Conservation (phyloP, 1,140 invertebrate genomes). For the Ceratitis capitata region DNA sequence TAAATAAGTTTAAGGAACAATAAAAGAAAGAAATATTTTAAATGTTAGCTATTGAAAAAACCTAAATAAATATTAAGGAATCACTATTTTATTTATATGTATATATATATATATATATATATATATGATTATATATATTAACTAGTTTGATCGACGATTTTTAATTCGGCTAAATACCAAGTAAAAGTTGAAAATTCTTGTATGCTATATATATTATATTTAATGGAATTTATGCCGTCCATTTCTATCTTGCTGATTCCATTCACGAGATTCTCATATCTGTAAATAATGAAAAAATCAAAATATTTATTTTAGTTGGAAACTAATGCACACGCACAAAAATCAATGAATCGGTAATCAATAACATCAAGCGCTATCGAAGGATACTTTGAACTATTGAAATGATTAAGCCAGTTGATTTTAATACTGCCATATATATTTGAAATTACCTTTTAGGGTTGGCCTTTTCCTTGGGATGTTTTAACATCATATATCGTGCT, state of each 20-base stretch:
- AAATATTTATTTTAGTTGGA: no score
- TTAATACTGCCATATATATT: slow-evolving; percentile 47
- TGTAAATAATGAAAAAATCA: slow-evolving; percentile 56
- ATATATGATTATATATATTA: slow-evolving; percentile 43
- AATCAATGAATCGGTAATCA: no score
- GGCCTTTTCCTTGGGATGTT: slow-evolving; percentile 86
- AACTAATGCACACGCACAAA: no score
- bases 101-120: background rate
- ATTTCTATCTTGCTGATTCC: slow-evolving; percentile 83
- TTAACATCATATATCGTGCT: slow-evolving; percentile 90
- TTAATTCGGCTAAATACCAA: slow-evolving; percentile 76
- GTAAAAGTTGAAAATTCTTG: slow-evolving; percentile 79
- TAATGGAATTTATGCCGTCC: slow-evolving; percentile 88
- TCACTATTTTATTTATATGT: slow-evolving; percentile 18
- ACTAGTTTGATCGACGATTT: slow-evolving; percentile 62
- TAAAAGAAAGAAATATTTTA: background rate
- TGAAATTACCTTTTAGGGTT: slow-evolving; percentile 90
- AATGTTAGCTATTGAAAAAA: background rate
- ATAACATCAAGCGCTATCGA: no score
- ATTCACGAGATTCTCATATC: slow-evolving; percentile 84
- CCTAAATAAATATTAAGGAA: background rate
- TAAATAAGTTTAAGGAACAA: slow-evolving; percentile 11
- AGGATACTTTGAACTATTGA: no score
- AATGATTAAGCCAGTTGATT: no score
- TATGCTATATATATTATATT: slow-evolving; percentile 79